Base-by-base conservation (phyloP, 2,888 invertebrate genomes). In the Cyrtodaria siliqua region DNA sequence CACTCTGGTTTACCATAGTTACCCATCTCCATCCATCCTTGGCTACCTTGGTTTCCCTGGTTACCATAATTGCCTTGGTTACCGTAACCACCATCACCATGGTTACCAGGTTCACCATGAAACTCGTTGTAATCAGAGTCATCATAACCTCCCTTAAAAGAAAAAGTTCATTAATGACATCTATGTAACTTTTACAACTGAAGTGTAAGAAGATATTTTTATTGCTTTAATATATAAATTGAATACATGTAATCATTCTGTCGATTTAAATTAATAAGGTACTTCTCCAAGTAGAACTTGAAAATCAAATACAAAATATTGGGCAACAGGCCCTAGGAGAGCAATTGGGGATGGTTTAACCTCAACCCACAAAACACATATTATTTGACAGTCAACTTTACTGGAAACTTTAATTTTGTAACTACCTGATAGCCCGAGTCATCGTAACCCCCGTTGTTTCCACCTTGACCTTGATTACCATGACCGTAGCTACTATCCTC, bases 131-230 rank as follows among this genome's bases (percentile, higher is more conserved):
- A 55, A n/a, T 57, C 67, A 27, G 38, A 61, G 26, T 64, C 68
- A 66, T 70, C 72, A 63, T 42, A 59, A 26, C 73, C 73, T 23
- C 67, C 73, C 73, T 74, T 52, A 26, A 40, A 40, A 56, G 4
- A 8, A 60, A 6, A 29, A n/a, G n/a, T n/a, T n/a, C n/a, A n/a
- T n/a, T n/a, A n/a, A n/a, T n/a, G n/a, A n/a, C n/a, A n/a, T n/a
- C n/a, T n/a, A n/a, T 44, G 14, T 8, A 44, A 44, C 44, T 44
- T 44, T 44, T 14, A 20, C 16, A 14, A 18, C 20, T 14, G n/a
- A n/a, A n/a, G n/a, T n/a, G n/a, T n/a, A n/a, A n/a, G n/a, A n/a
- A n/a, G n/a, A n/a, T n/a, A n/a, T n/a, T 40, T 40, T 40, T 40
- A 14, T 40, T 40, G 40, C 40, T 12, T 40, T 40, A 40, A 40